Percentiles rank a stretch among this genome's conserved stretches.
Conservation (phyloP, 1,140 invertebrate genomes). For the Elymnias hypermnestra region DNA sequence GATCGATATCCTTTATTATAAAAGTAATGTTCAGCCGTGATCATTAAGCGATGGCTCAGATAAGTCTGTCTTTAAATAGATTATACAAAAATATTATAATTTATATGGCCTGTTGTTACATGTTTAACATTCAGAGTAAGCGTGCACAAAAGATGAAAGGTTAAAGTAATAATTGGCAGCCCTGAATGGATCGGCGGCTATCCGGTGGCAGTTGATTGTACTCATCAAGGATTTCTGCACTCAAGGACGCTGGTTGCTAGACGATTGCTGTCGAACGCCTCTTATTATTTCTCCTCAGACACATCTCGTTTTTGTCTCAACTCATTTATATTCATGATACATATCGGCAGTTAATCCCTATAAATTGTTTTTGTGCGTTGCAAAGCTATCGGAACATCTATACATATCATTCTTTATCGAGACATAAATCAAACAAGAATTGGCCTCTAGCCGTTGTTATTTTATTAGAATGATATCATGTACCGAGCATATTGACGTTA, state of each 20-base stretch:
- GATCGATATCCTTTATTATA: too few relatives aligned
- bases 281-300: slow-evolving; percentile 69
- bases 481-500: not conserved
- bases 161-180: slow-evolving; percentile 49
- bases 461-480: not conserved
- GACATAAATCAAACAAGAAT: slow-evolving; percentile 6
- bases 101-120: too few relatives aligned
- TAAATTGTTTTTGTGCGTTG: slow-evolving; percentile 56
- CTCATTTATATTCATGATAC: slow-evolving; percentile 72
- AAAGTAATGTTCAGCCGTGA: too few relatives aligned
- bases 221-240: slow-evolving; percentile 73
- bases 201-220: slow-evolving; percentile 74
- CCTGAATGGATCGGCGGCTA: slow-evolving; percentile 52
- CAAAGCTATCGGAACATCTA: slow-evolving; percentile 6
- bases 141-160: slow-evolving; percentile 13
- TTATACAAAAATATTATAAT: not conserved
- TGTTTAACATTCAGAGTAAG: slow-evolving; percentile 1
- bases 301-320: slow-evolving; percentile 67
- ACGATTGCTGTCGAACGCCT: slow-evolving; percentile 58
- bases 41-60: too few relatives aligned
- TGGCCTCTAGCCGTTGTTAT: not conserved
- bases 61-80: not conserved
- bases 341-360: slow-evolving; percentile 64
- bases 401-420: slow-evolving; percentile 3
- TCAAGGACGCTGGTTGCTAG: slow-evolving; percentile 70